Conservation (phyloP, 92 coral and sea anemone species). For the Zoanthus gigantus region DNA sequence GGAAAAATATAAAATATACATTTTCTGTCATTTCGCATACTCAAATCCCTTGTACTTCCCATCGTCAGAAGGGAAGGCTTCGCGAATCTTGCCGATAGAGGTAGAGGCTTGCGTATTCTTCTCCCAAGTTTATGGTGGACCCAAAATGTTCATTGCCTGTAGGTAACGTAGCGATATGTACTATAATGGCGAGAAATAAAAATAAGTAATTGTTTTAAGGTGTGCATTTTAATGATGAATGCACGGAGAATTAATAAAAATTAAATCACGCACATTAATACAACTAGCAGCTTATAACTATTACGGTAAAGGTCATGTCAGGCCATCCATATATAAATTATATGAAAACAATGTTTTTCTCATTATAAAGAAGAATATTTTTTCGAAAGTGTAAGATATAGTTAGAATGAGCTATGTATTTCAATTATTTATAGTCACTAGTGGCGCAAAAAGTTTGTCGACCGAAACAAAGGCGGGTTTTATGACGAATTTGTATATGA, state of each 20-base stretch:
- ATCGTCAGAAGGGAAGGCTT: not conserved
- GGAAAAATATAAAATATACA: not conserved
- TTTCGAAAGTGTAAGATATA: not conserved
- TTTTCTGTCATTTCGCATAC: constrained; percentile 1
- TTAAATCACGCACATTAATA: constrained; percentile 6
- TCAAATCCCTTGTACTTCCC: constrained; percentile 30
- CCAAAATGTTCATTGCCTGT: constrained; percentile 8
- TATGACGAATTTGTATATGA: not conserved
- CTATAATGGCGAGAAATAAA: not conserved
- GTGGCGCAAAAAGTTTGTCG: not conserved
- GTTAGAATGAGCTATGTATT: not conserved
- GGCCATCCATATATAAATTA: not conserved
- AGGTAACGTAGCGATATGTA: not conserved
- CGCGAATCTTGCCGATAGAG: constrained; percentile 4
- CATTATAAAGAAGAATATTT: not conserved
- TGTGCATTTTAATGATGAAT: not conserved
- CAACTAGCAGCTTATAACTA: not conserved
- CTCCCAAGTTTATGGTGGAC: constrained; percentile 16
- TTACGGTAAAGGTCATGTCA: not conserved
- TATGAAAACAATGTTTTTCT: not conserved
- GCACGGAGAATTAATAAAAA: not conserved
- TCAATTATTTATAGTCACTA: not conserved
- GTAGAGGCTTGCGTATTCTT: constrained; percentile 15
- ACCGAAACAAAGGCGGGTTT: not conserved
- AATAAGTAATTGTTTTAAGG: not conserved